Evolutionary conservation across 2,797 vertebrate species (phyloP), one percentile per base, ranked within the genome.

Genomic region (Oceanodroma leucorhoa): DNA sequence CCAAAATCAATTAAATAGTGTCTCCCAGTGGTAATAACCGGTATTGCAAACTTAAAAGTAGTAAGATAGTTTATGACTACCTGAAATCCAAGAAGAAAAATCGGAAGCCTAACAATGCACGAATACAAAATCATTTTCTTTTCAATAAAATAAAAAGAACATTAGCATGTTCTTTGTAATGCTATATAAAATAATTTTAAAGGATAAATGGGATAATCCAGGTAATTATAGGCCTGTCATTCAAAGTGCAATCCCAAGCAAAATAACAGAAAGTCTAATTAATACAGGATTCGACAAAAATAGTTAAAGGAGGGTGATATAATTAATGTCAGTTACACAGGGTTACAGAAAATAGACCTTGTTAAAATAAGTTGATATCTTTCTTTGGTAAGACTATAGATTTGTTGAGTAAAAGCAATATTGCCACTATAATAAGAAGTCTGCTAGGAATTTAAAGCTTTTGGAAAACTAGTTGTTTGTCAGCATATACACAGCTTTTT

Each of bases 1-100:
- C 36, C 66, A 93, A 97, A 93, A 10, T 65, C 95, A 83, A 94
- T 94, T 90, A 79, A 97, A 97, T 73, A 97, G 97, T 95, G 92
- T 58, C 98, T 34, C 97, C 69, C 88, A 93, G 96, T 95, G 98
- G 91, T 75, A 4, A 1, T 23, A 60, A 2, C 9, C 17, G 53
- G 94, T 67, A 95, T 53, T 85, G 93, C 93, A 50, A 16, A 11
- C 23, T 15, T 23, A 29, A 50, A 57, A 48, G 7, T n/a, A 18
- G 9, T 7, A 4, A 4, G 3, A 29, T 7, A 3, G 19, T 5
- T 79, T 65, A 20, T 23, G 10, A 40, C 20, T 40, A 21, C 10
- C 38, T 18, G 78, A 91, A 96, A 94, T 41, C 12, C 50, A 43
- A 9, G 15, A 66, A 88, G 61, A 87, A 79, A 30, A 88, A 11